These are phyloP conservation scores for Ptilorrhoa leucosticta DNA, from an alignment of 2,113 vertebrate species.

Conservation along the genomic window DNA sequence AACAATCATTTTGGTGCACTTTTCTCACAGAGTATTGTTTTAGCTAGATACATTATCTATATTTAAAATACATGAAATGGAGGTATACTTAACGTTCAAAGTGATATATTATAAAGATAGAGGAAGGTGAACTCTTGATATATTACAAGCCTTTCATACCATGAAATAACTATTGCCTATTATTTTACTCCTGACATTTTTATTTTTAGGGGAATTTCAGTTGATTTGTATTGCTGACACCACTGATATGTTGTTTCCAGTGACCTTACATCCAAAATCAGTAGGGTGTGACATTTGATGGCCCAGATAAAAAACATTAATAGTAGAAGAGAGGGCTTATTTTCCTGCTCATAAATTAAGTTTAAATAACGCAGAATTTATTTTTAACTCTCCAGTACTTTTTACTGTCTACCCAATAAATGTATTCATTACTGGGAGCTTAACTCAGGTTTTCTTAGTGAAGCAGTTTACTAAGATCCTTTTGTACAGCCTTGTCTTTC, in stretches of 20 bases:
- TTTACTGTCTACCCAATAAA: conserved; percentile 77
- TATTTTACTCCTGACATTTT: conserved; percentile 81
- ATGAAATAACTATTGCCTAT: conserved; percentile 82
- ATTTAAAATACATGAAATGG: conserved; percentile 69
- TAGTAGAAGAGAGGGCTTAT: conserved; percentile 74
- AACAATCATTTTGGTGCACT: conserved; percentile 14
- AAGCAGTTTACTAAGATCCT: conserved; percentile 8
- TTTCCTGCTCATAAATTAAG: conserved; percentile 82
- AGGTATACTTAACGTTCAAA: conserved; percentile 64
- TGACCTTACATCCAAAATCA: conserved; percentile 83
- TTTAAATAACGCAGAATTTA: conserved; percentile 81
- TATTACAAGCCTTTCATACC: conserved; percentile 74
- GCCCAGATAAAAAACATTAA: conserved; percentile 79
- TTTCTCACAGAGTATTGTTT: conserved; percentile 22
- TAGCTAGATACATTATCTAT: conserved; percentile 52
- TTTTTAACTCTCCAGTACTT: conserved; percentile 81
- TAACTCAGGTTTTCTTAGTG: conserved; percentile 33
- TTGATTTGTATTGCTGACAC: conserved; percentile 80
- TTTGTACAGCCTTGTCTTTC: not conserved
- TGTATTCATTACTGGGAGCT: conserved; percentile 67
- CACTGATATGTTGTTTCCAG: conserved; percentile 80
- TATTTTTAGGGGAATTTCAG: conserved; percentile 80
- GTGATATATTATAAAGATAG: conserved; percentile 71
- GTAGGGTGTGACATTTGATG: conserved; percentile 79
- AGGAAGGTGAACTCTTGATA: conserved; percentile 78